Percentiles rank a stretch among this genome's conserved stretches.
Evolutionary conservation across 2,113 vertebrate species (phyloP).

Genomic region (Engystomops pustulosus): DNA sequence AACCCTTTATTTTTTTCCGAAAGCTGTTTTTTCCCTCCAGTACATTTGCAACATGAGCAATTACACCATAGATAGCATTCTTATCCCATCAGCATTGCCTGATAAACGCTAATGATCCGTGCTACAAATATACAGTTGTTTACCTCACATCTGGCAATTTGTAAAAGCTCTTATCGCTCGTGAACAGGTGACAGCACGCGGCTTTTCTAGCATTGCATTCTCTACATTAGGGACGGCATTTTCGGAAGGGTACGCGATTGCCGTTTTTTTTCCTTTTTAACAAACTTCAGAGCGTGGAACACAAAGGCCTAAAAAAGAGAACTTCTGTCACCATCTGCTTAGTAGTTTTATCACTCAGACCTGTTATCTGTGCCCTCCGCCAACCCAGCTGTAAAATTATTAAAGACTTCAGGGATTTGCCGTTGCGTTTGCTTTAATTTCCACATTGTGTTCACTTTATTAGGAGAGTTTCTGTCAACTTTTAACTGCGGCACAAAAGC

Average conservation of each 20-base stretch:
- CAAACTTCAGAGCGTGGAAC: conserved; percentile 33
- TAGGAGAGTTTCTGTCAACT: conserved; percentile 45
- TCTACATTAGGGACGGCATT: not conserved
- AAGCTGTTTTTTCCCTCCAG: not conserved
- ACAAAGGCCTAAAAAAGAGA: conserved; percentile 37
- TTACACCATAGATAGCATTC: not conserved
- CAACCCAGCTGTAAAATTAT: conserved; percentile 40
- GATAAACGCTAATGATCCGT: not conserved
- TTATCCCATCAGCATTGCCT: not conserved
- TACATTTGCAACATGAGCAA: not conserved
- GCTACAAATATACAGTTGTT: conserved; percentile 9
- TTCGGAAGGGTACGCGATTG: not conserved
- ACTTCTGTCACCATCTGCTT: conserved; percentile 46
- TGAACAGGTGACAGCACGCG: conserved; percentile 31
- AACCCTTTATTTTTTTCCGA: not conserved
- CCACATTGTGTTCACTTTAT: conserved; percentile 38
- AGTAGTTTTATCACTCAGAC: conserved; percentile 35
- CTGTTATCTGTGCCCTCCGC: not conserved
- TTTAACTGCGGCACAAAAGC: conserved; percentile 42
- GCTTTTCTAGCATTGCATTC: not conserved
- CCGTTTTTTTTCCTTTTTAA: not conserved
- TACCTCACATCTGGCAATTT: conserved; percentile 23
- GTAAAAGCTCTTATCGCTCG: not conserved
- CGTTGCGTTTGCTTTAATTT: conserved; percentile 51
- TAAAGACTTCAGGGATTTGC: conserved; percentile 45